Base-by-base conservation (phyloP, 2,113 vertebrate genomes). In the Planiliza haematocheilus region DNA sequence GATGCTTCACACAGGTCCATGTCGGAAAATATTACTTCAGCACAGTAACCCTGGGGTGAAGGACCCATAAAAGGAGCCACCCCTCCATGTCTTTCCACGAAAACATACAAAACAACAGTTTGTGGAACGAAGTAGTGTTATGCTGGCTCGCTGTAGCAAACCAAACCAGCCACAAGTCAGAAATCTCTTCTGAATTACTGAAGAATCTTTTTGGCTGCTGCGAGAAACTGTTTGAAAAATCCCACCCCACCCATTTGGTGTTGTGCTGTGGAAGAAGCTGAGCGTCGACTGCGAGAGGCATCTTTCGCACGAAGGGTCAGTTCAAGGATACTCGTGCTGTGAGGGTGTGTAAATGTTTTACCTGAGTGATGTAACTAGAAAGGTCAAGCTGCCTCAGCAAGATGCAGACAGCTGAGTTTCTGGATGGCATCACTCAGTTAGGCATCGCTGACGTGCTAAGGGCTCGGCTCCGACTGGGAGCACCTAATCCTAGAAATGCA, bases 321-420 rank as follows among this genome's bases (percentile, higher is more conserved):
- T 60, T 80, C 66, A 86, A 83, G 77, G 71, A 78, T 85, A 55
- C 55, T 66, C 0, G 4, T 46, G 8, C 13, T 5, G 21, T 53
- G 7, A 38, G 75, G 52, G 13, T 70, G 63, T 30, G 24, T 30
- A 52, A 46, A 50, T 82, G 49, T 78, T 79, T 66, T 53, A 64
- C 71, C 37, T 30, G 55, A 64, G 68, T 85, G 83, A 83, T 71
- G 51, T 43, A 77, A 60, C 53, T 18, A 45, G 42, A 70, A 73
- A 79, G 65, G 79, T 83, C 73, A 13, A 38, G 71, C 74, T 77
- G 70, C 41, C 45, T 88, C 76, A 75, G 70, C 74, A 55, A 12
- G 37, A 59, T 56, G 63, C 61, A 48, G 45, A 67, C 60, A 67
- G 74, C 81, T 81, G 63, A 18, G 52, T 69, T 69, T 74, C 62